These are phyloP conservation scores for Euplexia lucipara DNA, from an alignment of 2,888 invertebrate genomes.

Conservation along the genomic window DNA sequence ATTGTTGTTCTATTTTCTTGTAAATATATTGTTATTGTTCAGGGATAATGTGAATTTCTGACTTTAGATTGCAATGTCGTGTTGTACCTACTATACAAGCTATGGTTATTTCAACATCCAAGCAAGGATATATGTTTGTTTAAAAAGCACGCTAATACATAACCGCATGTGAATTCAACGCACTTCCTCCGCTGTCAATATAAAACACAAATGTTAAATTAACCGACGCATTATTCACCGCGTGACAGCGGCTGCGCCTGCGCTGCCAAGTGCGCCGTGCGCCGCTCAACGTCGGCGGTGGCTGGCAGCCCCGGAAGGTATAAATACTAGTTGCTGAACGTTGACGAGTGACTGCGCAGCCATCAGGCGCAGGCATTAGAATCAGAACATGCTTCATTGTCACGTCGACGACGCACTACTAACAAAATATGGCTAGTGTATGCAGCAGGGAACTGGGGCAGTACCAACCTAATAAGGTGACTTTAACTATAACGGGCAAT, in stretches of 20 bases:
- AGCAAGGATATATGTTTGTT: not conserved
- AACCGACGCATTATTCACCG: constrained; percentile 38
- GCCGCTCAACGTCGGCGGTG: constrained; percentile 1
- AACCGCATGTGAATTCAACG: constrained; percentile 5
- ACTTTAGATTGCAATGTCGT: too few relatives aligned
- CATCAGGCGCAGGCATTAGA: constrained; percentile 41
- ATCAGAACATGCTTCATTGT: constrained; percentile 51
- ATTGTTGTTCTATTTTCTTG: too few relatives aligned
- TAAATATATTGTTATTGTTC: not conserved
- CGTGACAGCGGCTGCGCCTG: constrained; percentile 27
- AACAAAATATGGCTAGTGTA: constrained; percentile 5
- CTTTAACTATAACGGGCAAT: too few relatives aligned
- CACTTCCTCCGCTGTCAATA: constrained; percentile 34
- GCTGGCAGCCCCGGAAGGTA: constrained; percentile 53
- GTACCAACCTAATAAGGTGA: not conserved
- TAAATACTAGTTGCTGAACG: constrained; percentile 49
- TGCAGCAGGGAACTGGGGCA: constrained; percentile 11
- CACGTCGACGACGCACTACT: constrained; percentile 18
- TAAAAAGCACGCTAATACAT: not conserved
- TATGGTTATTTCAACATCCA: not conserved
- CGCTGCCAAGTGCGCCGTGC: constrained; percentile 2
- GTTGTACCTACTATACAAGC: not conserved
- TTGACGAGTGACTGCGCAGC: constrained; percentile 41
- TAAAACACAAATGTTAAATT: constrained; percentile 35
- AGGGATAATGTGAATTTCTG: too few relatives aligned